Base-by-base conservation (phyloP, 2,888 invertebrate genomes). In the Entomobrya multifasciata region DNA sequence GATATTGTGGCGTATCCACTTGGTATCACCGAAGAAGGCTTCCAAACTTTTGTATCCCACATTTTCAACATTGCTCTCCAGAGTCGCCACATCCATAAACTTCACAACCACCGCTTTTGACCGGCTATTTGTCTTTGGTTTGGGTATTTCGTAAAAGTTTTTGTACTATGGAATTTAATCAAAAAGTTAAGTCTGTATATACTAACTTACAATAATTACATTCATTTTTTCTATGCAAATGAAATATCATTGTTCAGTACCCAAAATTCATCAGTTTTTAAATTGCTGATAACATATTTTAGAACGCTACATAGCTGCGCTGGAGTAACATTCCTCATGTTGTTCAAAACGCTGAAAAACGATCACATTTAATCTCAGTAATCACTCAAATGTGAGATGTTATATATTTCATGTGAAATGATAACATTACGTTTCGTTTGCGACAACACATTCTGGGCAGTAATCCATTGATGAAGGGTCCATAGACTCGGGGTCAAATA, bases 1-100 rank as follows among this genome's bases (percentile, higher is more conserved):
- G 92, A 97, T 96, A 93, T 98, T 98, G 92, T 98, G 98, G 78
- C 97, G 94, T 92, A 98, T 96, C 98, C 98, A 98, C 92, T 97
- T 97, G 11, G 96, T 95, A 92, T 98, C 98, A 0, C 96, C 95
- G 81, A 96, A 93, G 92, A 98, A 98, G 1, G 97, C 96, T 91
- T 97, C 97, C 0, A 97, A 96, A 92, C 96, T 96, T 15, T 96
- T 96, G 93, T 97, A 98, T 15, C 94, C 92, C 79, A 95, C 95
- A 70, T 94, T 94, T 76, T 94, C 93, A 72, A 98, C 96, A 92
- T 97, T 96, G 80, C 94, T 93, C 91, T 96, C 95, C 91, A 98
- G 93, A 17, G 94, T 94, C 15, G 94, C 93, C 55, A 98, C 94
- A 92, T 97, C 96, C 95, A 98, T 97, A 0, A 98, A 97, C 92